These are phyloP conservation scores for Peromyscus nudipes DNA, from an alignment of 2,797 vertebrate species.

Conservation along the genomic window DNA sequence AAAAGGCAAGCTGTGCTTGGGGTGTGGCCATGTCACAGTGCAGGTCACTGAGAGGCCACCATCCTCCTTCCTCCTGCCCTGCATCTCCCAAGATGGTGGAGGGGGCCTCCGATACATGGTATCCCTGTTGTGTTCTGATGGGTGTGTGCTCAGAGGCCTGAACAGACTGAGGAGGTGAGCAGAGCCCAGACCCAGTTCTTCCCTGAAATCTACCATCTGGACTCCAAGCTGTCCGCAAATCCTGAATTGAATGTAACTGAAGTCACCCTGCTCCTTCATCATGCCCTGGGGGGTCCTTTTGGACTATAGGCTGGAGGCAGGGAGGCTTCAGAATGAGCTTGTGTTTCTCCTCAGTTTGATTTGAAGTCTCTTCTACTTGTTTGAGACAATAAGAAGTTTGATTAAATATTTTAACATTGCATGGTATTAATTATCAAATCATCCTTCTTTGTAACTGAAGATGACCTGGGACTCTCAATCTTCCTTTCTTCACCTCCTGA, in stretches of 20 bases:
- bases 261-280: constrained; percentile 33
- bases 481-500: not conserved
- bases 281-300: constrained; percentile 39
- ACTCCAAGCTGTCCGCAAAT: not conserved
- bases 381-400: not conserved
- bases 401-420: constrained; percentile 28
- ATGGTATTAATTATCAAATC: not conserved
- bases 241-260: not conserved
- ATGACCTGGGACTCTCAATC: not conserved
- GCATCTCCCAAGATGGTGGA: not conserved
- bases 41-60: not conserved
- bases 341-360: constrained; percentile 64
- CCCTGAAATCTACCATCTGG: not conserved
- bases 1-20: not conserved
- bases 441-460: not conserved
- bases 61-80: not conserved
- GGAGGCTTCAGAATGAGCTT: constrained; percentile 57
- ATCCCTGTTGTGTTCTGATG: fast-evolving
- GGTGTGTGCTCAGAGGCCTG: not conserved
- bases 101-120: not conserved
- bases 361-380: constrained; percentile 38
- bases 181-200: not conserved
- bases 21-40: not conserved
- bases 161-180: not conserved
- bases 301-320: not conserved